Evolutionary conservation across 1,140 invertebrate species (phyloP), one percentile per base, ranked within the genome.

Genomic region (Mycetomoellerius zeteki): DNA sequence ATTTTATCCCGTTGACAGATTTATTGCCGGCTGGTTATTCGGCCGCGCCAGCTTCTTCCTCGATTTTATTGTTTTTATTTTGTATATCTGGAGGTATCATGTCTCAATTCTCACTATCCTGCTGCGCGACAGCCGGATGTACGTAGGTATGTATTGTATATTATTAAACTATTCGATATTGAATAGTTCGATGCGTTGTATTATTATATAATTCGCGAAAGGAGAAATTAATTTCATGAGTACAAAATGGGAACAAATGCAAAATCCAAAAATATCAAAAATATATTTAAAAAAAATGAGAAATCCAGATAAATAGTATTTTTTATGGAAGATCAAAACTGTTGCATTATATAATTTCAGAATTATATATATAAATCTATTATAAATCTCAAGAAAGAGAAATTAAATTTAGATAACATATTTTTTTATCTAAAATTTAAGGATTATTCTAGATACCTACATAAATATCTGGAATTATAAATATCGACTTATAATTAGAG

Each of bases 1-100:
- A 93, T 93, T 93, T 93, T 90, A 93, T 88, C 80, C 89, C 62
- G 89, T 78, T 81, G 91, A 93, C 92, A 93, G 93, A 93, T 93
- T 93, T 93, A 93, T 93, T 91, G 91, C 78, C 88, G 89, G 85
- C 90, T 87, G 86, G 91, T 87, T 91, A 91, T 78, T 90, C 88
- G 80, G 69, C 82, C 81, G 87, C 86, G 84, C 87, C 87, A 91
- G 90, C 88, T 91, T 89, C 90, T 88, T 92, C 87, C 87, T 88
- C 89, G 85, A 91, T 89, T 89, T 89, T 86, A 92, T 92, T 91
- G 86, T 91, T 92, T 92, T 86, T 91, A 86, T 91, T 90, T 89
- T 84, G 73, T 89, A 77, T 80, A 84, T 86, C 89, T 90, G 58
- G 33, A 77, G 43, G 58, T 19, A 84, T 50, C 71, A 30, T 77